phyloP scores from a whole-genome alignment of 2,888 invertebrate genomes.

The Orchestes rusci region DNA sequence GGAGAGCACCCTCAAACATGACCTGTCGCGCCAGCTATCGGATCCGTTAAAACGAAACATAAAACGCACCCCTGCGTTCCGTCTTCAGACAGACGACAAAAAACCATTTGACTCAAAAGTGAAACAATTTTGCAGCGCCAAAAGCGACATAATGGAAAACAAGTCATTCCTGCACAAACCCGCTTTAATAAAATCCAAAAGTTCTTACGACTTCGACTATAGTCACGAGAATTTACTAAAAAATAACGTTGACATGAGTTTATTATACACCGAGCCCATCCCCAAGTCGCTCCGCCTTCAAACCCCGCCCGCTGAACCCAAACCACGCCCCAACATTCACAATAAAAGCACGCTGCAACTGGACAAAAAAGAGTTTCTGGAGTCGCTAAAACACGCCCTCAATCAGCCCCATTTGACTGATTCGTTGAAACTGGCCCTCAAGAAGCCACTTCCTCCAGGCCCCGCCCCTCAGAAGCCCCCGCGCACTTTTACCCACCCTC shows the following conservation, averaged over 20 bases:
- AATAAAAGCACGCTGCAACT: slow-evolving; percentile 34
- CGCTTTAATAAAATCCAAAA: slow-evolving; percentile 31
- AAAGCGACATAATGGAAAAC: slow-evolving; percentile 19
- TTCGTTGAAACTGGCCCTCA: slow-evolving; percentile 58
- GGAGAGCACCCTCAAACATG: too few species aligned
- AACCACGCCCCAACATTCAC: slow-evolving; percentile 26
- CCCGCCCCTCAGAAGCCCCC: slow-evolving; percentile 74
- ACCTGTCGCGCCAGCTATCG: slow-evolving; percentile 38
- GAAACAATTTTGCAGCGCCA: slow-evolving; percentile 34
- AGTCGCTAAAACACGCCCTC: slow-evolving; percentile 16
- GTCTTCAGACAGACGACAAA: slow-evolving; percentile 47
- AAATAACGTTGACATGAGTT: slow-evolving; percentile 29
- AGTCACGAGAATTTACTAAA: not conserved
- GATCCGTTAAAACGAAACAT: slow-evolving; percentile 46
- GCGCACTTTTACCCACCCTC: slow-evolving; percentile 50
- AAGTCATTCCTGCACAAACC: slow-evolving; percentile 12
- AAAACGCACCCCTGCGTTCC: slow-evolving; percentile 52
- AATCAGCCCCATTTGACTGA: slow-evolving; percentile 41
- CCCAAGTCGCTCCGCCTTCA: slow-evolving; percentile 36
- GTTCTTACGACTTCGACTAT: slow-evolving; percentile 35
- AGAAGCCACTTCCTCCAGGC: slow-evolving; percentile 59
- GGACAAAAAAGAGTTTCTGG: slow-evolving; percentile 18
- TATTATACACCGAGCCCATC: slow-evolving; percentile 39
- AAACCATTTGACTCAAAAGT: slow-evolving; percentile 29
- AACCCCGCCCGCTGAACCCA: slow-evolving; percentile 6